Evolutionary conservation across 2,797 vertebrate genomes (phyloP).

Genomic region (Todus mexicanus): DNA sequence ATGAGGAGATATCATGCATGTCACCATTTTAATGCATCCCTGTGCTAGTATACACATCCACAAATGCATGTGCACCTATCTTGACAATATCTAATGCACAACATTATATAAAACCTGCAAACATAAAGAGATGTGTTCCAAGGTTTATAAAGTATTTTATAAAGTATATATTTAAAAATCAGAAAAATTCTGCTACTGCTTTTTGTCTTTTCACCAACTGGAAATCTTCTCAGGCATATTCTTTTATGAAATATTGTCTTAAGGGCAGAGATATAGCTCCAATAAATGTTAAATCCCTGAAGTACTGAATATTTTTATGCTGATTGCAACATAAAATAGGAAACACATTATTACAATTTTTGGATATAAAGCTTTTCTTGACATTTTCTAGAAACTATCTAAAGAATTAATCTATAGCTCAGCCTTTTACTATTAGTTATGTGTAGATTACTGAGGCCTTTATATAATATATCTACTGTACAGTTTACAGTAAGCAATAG

Average conservation of each 20-base stretch:
- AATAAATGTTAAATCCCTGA: neutral
- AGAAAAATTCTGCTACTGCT: neutral
- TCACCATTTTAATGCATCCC: neutral
- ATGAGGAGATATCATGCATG: neutral
- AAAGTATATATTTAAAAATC: neutral
- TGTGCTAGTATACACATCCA: neutral
- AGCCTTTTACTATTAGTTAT: neutral
- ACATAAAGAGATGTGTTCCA: neutral
- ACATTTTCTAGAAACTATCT: neutral
- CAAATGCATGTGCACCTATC: neutral
- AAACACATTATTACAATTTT: neutral
- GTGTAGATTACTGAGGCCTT: neutral
- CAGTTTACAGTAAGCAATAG: neutral
- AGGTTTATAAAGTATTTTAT: neutral
- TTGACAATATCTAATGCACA: neutral
- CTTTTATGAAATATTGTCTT: neutral
- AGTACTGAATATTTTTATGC: neutral
- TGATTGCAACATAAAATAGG: neutral
- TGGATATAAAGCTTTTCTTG: neutral
- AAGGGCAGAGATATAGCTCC: neutral
- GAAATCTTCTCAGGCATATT: neutral
- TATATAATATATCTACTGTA: neutral
- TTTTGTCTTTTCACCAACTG: neutral
- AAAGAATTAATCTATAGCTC: neutral
- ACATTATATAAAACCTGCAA: neutral